phyloP scores from a whole-genome alignment of 2,797 vertebrate species.

The Enteromius fasciolatus region DNA sequence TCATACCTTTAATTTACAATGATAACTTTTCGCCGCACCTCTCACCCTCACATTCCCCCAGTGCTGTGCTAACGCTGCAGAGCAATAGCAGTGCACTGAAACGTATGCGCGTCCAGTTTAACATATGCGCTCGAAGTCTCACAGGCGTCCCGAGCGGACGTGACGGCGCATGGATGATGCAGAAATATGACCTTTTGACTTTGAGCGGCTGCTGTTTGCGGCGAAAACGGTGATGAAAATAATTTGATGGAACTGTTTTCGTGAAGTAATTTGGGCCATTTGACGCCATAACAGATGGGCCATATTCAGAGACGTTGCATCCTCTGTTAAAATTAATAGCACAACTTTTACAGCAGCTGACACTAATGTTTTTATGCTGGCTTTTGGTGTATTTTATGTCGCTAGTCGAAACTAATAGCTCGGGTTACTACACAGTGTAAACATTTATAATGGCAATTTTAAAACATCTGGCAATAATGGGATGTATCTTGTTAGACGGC shows the following conservation, averaged over 20 bases:
- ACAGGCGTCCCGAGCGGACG: background rate
- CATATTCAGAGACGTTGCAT: conserved; percentile 50
- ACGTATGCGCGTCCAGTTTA: background rate
- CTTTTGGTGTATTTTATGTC: conserved; percentile 60
- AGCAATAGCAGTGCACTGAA: background rate
- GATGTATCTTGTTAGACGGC: conserved; percentile 61
- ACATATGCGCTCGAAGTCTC: background rate
- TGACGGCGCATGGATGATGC: conserved; percentile 6
- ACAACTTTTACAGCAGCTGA: conserved; percentile 60
- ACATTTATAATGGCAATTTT: conserved; percentile 68
- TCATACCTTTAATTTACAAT: conserved; percentile 57
- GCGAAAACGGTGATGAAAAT: conserved; percentile 35
- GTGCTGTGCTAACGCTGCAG: conserved; percentile 36
- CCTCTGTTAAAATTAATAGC: conserved; percentile 58
- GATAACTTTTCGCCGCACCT: conserved; percentile 49
- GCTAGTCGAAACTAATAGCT: conserved; percentile 59
- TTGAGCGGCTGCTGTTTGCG: conserved; percentile 30
- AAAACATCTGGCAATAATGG: conserved; percentile 66
- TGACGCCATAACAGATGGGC: conserved; percentile 60
- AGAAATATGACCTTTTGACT: conserved; percentile 44
- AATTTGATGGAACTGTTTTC: conserved; percentile 47
- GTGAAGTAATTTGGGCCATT: conserved; percentile 57
- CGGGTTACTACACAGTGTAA: conserved; percentile 66
- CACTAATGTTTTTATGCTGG: conserved; percentile 56
- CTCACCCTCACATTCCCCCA: conserved; percentile 19